phyloP scores from a whole-genome alignment of 2,797 vertebrate species.

The Phyllotis vaccarum region DNA sequence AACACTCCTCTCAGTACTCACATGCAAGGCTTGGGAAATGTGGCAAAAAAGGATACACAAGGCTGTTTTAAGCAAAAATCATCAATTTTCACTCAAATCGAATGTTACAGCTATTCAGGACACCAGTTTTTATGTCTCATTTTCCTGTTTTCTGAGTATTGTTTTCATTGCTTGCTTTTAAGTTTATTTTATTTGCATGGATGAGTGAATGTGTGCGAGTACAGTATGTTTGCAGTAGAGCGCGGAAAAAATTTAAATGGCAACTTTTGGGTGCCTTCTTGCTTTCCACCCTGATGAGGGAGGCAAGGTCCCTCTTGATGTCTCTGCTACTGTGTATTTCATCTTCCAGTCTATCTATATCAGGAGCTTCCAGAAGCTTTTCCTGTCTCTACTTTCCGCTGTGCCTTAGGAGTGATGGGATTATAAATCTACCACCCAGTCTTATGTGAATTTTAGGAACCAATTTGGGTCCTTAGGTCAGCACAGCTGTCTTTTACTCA shows the following conservation, averaged over 20 bases:
- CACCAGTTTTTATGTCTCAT: neutral
- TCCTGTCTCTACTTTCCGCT: neutral
- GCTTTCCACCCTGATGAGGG: neutral
- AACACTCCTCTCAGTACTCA: neutral
- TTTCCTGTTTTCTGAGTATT: neutral
- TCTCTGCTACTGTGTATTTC: neutral
- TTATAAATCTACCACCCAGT: rapidly evolving
- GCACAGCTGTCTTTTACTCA: neutral
- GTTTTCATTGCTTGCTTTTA: neutral
- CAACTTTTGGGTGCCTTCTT: neutral
- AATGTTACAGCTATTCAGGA: neutral
- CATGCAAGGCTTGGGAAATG: neutral
- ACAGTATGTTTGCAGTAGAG: neutral
- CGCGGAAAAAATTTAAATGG: neutral
- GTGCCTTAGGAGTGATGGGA: neutral
- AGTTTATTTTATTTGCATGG: neutral
- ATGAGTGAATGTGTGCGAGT: neutral
- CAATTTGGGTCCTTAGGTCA: neutral
- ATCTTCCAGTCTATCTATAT: neutral
- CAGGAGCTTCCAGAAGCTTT: neutral
- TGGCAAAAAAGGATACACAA: neutral
- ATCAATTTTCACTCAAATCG: neutral
- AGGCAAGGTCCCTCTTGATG: neutral
- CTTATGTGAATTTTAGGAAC: neutral
- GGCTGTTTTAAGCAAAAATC: conserved; percentile 1